phyloP scores from a whole-genome alignment of 2,888 invertebrate species.

The Euclidia mi region DNA sequence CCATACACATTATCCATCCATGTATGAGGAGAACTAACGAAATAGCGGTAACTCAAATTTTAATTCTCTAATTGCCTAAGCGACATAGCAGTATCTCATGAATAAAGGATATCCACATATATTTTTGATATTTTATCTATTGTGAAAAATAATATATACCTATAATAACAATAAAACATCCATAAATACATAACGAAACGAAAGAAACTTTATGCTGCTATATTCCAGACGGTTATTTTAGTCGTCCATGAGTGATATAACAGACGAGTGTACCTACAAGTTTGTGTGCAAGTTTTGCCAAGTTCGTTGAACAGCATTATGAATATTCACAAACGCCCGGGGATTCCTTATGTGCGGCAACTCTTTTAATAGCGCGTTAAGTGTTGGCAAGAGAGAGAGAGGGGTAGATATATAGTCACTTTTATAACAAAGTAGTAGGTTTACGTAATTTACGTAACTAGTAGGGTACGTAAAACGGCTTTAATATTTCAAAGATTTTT shows the following conservation, averaged over 20 bases:
- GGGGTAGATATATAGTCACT: constrained; percentile 31
- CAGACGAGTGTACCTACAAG: constrained; percentile 67
- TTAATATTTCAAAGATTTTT: neutral
- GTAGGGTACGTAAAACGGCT: no score
- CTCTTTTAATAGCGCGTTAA: constrained; percentile 73
- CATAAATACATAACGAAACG: no score
- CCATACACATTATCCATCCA: no score
- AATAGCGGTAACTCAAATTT: no score
- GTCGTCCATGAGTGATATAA: constrained; percentile 60
- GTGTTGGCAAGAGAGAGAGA: constrained; percentile 57
- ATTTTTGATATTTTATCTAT: no score
- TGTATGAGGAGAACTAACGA: no score
- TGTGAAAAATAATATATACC: no score
- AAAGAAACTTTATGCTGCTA: constrained; percentile 39
- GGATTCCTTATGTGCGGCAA: constrained; percentile 71
- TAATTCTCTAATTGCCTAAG: no score
- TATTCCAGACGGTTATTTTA: constrained; percentile 57
- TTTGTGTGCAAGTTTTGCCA: constrained; percentile 65
- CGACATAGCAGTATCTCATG: no score
- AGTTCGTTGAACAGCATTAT: constrained; percentile 72
- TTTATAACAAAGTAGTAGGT: constrained; percentile 22
- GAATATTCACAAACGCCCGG: constrained; percentile 80
- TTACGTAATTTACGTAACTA: no score
- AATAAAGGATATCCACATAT: no score
- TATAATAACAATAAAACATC: no score